These are phyloP conservation scores for Brenthis daphne DNA, from an alignment of 2,888 invertebrate species.

Conservation along the genomic window DNA sequence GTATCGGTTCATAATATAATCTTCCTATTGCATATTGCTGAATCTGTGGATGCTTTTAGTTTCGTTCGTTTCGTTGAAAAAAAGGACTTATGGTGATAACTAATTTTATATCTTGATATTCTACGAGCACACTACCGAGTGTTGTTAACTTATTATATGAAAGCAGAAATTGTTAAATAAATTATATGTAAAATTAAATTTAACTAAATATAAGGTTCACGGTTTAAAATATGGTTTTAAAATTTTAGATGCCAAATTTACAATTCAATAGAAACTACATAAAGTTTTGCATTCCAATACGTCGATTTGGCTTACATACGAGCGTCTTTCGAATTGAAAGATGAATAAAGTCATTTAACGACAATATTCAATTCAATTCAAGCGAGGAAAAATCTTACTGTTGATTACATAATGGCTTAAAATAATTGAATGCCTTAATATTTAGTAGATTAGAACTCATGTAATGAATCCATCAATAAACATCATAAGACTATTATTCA, in stretches of 20 bases:
- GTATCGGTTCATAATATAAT: not conserved
- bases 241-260: constrained; percentile 75
- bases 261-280: constrained; percentile 79
- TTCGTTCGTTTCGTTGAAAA: not conserved
- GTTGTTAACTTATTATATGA: no score
- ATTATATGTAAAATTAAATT: no score
- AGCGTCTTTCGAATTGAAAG: constrained; percentile 75
- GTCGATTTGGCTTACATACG: constrained; percentile 76
- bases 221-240: constrained; percentile 54
- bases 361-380: constrained; percentile 42
- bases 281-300: constrained; percentile 80
- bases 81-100: no score
- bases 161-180: no score
- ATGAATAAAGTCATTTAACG: constrained; percentile 77
- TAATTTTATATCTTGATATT: no score
- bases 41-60: not conserved
- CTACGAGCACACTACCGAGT: no score
- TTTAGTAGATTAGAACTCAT: no score
- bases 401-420: no score
- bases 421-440: no score
- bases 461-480: constrained; percentile 54
- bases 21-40: not conserved
- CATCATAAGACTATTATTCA: constrained; percentile 78
- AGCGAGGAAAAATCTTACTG: not conserved
- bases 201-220: not conserved